phyloP scores from a whole-genome alignment of 2,113 vertebrate species.

The Hemicordylus capensis region DNA sequence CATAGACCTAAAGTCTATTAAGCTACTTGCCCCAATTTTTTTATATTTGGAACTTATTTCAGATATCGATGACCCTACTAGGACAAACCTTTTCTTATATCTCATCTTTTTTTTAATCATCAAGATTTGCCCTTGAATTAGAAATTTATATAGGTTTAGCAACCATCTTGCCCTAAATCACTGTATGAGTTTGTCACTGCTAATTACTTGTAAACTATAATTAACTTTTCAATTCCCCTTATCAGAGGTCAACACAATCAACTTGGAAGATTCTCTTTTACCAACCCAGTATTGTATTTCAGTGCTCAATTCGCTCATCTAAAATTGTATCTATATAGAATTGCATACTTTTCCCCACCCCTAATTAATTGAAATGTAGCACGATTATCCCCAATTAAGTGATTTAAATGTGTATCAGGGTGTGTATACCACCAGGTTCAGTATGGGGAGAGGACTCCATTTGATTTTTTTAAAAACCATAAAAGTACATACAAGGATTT shows the following conservation, averaged over 20 bases:
- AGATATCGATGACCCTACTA: background rate
- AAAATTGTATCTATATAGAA: background rate
- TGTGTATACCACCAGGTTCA: background rate
- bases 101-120: background rate
- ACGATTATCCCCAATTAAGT: background rate
- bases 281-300: background rate
- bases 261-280: background rate
- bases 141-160: background rate
- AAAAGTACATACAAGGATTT: background rate
- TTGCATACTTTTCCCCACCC: no score
- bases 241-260: background rate
- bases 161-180: background rate
- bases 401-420: background rate
- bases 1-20: background rate
- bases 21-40: background rate
- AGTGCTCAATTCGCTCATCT: background rate
- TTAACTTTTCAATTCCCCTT: background rate
- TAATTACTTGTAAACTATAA: background rate
- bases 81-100: background rate
- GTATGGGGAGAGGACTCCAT: background rate
- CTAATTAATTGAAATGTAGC: no score
- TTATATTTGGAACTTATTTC: background rate
- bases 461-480: background rate
- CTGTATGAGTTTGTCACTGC: background rate
- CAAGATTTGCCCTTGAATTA: background rate